Base-by-base conservation (phyloP, 2,113 vertebrate genomes). In the Turnix velox region DNA sequence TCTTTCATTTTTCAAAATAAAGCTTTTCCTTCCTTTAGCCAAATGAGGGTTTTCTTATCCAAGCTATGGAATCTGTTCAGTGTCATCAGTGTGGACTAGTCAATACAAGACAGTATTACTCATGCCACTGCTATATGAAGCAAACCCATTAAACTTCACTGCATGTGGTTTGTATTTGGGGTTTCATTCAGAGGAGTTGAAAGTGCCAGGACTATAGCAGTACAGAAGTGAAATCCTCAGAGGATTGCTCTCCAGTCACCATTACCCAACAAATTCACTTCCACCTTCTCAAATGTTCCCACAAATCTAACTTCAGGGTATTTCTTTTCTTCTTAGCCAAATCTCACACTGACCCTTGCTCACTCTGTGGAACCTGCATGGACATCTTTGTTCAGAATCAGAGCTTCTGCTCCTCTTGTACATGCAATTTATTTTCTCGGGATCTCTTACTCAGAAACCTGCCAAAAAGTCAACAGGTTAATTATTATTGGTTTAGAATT, bases 131-230 rank as follows among this genome's bases (percentile, higher is more conserved):
- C 14, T 90, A 63, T 59, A 66, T 80, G 93, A 93, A 95, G 88
- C 68, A 83, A 94, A 51, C 46, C 58, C 59, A 74, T 94, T 93
- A 86, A 87, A 90, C 75, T 86, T 93, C 59, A 77, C 67, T 83
- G 52, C 81, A 67, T 92, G 76, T 93, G 92, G 88, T 90, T 93
- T 96, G 71, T 92, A 24, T 96, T 93, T 91, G 88, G 68, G 55
- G 46, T 88, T 96, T 96, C 63, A 74, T 92, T 93, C 85, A 88
- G 49, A 43, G 62, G 49, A 84, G 78, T 77, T 94, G 67, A 86
- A 95, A 93, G 71, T 74, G 63, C 46, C 82, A 55, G 27, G 84
- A 88, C 42, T 94, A 22, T 75, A 88, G 63, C 65, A 77, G 46
- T 35, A 86, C 1, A 12, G 94, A 93, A 95, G 42, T 73, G 63